A percentile compares a stretch with the other conserved stretches of the same genome.
Conservation (phyloP, 2,888 invertebrate genomes). For the Watsonalla binaria region DNA sequence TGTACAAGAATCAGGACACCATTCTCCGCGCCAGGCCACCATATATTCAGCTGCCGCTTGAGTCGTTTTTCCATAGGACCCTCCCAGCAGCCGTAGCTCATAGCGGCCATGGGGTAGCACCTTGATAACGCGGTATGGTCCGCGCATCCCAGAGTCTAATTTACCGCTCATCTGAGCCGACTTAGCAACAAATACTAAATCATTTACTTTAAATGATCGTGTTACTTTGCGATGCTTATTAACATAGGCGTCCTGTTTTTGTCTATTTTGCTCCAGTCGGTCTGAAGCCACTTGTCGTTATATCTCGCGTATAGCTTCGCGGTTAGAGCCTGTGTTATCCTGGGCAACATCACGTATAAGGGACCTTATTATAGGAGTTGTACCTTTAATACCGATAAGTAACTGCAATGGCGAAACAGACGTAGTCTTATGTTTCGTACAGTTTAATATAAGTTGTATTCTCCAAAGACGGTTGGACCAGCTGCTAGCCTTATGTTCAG, state of each 20-base stretch:
- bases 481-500: neutral
- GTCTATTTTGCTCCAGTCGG: neutral
- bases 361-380: conserved; percentile 10
- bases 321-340: conserved; percentile 2
- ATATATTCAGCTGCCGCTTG: too few species aligned
- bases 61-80: too few species aligned
- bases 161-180: conserved; percentile 13
- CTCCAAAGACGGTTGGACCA: conserved; percentile 13
- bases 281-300: neutral
- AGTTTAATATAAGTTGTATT: conserved; percentile 13
- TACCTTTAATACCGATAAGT: conserved; percentile 11
- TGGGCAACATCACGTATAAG: conserved; percentile 14
- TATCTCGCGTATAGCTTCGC: conserved; percentile 9
- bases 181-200: conserved; percentile 17
- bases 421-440: conserved; percentile 16
- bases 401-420: conserved; percentile 13
- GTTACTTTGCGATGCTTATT: conserved; percentile 5
- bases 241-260: conserved; percentile 1
- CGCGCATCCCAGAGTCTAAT: conserved; percentile 8
- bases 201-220: conserved; percentile 3
- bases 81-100: too few species aligned
- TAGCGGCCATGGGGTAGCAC: too few species aligned
- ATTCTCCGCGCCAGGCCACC: too few species aligned
- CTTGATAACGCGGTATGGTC: too few species aligned
- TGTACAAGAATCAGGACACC: too few species aligned